Conservation (phyloP, 2,888 invertebrate genomes). For the Plagodis pulveraria region DNA sequence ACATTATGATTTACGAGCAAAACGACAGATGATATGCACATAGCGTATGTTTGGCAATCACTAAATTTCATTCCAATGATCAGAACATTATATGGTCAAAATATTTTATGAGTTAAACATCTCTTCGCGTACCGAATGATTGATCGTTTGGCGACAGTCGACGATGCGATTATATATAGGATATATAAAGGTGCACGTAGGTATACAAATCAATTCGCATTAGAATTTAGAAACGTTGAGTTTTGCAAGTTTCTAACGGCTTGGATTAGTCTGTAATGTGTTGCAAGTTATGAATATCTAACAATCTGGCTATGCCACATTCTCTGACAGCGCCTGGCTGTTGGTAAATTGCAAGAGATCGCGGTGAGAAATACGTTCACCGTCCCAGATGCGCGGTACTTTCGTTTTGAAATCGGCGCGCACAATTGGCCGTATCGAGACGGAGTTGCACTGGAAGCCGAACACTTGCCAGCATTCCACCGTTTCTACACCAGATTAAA, state of each 20-base stretch:
- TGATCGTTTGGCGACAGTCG: slow-evolving; percentile 14
- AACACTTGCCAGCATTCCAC: slow-evolving; percentile 64
- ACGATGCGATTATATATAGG: slow-evolving; percentile 14
- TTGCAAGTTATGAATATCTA: slow-evolving; percentile 77
- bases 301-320: slow-evolving; percentile 72
- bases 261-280: slow-evolving; percentile 56
- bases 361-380: slow-evolving; percentile 82
- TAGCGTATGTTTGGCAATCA: no score
- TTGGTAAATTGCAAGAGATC: slow-evolving; percentile 81
- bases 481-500: slow-evolving; percentile 31
- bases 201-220: slow-evolving; percentile 54
- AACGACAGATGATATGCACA: no score
- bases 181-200: slow-evolving; percentile 9
- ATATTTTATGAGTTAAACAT: no score
- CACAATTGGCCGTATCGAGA: slow-evolving; percentile 83
- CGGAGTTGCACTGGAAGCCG: slow-evolving; percentile 56
- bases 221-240: slow-evolving; percentile 61
- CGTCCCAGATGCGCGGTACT: slow-evolving; percentile 84
- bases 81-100: no score
- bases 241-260: slow-evolving; percentile 59
- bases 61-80: no score
- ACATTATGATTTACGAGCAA: no score
- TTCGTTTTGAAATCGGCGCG: slow-evolving; percentile 84
- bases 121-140: slow-evolving; percentile 17
- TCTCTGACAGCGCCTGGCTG: slow-evolving; percentile 67